Percentiles rank a stretch among this genome's conserved stretches.
phyloP scores from a whole-genome alignment of 37 sponge, comb jelly and placozoan species.

The Eunapius fragilis region DNA sequence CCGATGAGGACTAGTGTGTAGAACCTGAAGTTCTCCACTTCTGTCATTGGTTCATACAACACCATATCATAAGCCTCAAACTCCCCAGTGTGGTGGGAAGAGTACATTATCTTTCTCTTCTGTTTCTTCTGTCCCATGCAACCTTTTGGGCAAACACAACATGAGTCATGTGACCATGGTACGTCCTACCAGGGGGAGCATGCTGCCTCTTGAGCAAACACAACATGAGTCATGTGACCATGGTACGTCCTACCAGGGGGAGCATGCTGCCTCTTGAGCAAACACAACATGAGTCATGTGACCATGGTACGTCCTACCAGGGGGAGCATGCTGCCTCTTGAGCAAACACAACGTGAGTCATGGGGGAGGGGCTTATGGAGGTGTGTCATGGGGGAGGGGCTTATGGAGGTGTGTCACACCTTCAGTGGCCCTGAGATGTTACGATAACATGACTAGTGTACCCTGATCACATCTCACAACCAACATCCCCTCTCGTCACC shows the following conservation, averaged over 20 bases:
- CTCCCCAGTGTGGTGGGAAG: conserved; percentile 69
- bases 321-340: conserved; percentile 60
- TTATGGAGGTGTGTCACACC: too few species aligned
- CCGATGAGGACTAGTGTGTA: conserved; percentile 78
- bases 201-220: conserved; percentile 28
- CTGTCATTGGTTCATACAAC: conserved; percentile 73
- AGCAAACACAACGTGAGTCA: not conserved
- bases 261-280: conserved; percentile 45
- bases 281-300: not conserved
- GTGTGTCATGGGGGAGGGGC: too few species aligned
- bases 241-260: too few species aligned
- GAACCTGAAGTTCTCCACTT: conserved; percentile 72
- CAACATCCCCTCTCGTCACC: too few species aligned
- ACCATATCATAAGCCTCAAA: conserved; percentile 88
- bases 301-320: not conserved
- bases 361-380: too few species aligned
- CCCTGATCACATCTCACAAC: too few species aligned
- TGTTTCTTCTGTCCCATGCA: conserved; percentile 73
- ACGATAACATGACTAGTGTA: too few species aligned
- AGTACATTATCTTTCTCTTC: conserved; percentile 74
- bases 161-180: not conserved
- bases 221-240: not conserved
- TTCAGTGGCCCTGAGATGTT: too few species aligned
- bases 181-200: too few species aligned
- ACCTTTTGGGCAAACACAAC: not conserved